These are phyloP conservation scores for Holocentrus rufus DNA, from an alignment of 2,797 vertebrate species.

Conservation along the genomic window DNA sequence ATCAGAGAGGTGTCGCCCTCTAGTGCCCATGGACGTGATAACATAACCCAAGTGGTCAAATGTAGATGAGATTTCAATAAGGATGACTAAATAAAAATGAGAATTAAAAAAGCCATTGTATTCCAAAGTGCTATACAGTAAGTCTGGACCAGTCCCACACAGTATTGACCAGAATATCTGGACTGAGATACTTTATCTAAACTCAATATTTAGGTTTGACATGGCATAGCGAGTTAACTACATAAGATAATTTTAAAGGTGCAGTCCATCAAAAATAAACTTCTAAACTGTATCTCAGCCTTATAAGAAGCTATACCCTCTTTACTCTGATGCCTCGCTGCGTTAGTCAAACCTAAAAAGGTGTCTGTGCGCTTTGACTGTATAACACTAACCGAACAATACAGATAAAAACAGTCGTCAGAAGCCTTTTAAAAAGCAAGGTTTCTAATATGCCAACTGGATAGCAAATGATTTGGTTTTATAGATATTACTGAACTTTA, in stretches of 20 bases:
- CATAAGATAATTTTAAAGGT: neutral
- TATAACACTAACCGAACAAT: constrained; percentile 23
- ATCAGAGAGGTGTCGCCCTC: constrained; percentile 30
- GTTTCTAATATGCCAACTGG: constrained; percentile 1
- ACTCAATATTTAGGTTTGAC: constrained; percentile 19
- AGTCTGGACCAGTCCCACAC: constrained; percentile 22
- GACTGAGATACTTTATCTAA: constrained; percentile 22
- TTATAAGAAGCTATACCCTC: constrained; percentile 41
- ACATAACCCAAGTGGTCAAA: constrained; percentile 47
- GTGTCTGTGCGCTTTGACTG: constrained; percentile 40
- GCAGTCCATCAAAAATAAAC: constrained; percentile 28
- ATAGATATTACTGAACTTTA: constrained; percentile 13
- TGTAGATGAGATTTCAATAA: constrained; percentile 9
- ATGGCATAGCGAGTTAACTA: constrained; percentile 16
- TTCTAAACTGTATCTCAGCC: neutral
- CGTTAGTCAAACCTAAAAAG: constrained; percentile 13
- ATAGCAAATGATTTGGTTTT: constrained; percentile 20
- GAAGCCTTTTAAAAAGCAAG: constrained; percentile 46
- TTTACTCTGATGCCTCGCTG: constrained; percentile 7
- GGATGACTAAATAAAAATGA: neutral
- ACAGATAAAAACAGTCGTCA: constrained; percentile 59
- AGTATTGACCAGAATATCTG: constrained; percentile 9
- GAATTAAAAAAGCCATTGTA: constrained; percentile 18
- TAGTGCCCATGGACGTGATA: constrained; percentile 37
- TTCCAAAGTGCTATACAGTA: constrained; percentile 55